Evolutionary conservation across 2,888 invertebrate species (phyloP), one percentile per base, ranked within the genome.

Genomic region (Zele albiditarsus): DNA sequence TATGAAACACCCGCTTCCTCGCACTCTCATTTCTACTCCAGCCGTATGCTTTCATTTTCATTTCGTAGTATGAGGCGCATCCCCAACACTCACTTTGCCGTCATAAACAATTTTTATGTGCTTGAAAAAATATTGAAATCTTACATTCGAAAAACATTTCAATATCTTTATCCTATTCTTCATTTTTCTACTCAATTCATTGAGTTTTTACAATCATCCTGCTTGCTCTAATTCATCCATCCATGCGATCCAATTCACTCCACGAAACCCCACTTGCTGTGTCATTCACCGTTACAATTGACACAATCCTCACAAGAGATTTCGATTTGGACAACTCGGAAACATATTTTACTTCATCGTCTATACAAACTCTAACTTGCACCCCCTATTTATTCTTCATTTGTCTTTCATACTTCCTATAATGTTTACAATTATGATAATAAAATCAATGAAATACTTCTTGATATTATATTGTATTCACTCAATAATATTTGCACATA

Each of bases 241-340:
- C n/a, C n/a, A n/a, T n/a, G n/a, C n/a, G n/a, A 31, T 31, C 31
- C 3, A 31, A 31, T 5, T 31, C 31, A 31, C 6, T 31, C 31
- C 6, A 31, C 31, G 6, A 31, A 31, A 5, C 6, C 6, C 6
- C 6, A 5, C 31, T 31, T 31, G 31, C 31, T 5, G 31, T 31
- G 31, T 42, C 14, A 14, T 42, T 42, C 14, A 42, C 14, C 8
- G 42, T 8, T 12, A 14, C 42, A 42, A 12, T 42, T 25, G 23
- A 57, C 23, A 23, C 25, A 57, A 31, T 20, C 57, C 8, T 14
- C 12, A 23, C 81, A 73, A 78, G 75, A 76, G 78, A 80, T 81
- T 83, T 87, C 86, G 84, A 88, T 88, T 88, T 84, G 76, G 14
- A 14, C 42, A 14, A 42, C 2, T 33, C 78, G 80, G 82, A 87